These are phyloP conservation scores for Tenebrosternarchus preto DNA, from an alignment of 2,113 vertebrate genomes.

Conservation along the genomic window DNA sequence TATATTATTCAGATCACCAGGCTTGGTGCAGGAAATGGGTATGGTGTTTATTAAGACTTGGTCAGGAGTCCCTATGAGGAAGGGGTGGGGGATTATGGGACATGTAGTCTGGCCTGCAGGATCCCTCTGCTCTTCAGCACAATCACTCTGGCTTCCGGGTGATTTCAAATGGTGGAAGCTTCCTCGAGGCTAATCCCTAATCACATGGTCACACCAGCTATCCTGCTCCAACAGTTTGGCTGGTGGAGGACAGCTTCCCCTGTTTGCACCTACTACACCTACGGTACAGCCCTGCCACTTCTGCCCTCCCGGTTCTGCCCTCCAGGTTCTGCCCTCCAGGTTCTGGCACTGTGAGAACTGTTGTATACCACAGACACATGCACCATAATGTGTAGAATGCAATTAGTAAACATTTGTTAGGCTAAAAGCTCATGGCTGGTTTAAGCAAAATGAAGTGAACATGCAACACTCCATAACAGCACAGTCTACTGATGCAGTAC, in stretches of 20 bases:
- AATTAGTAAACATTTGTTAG: too few species aligned
- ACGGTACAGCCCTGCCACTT: neutral
- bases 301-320: too few species aligned
- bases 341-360: too few species aligned
- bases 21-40: conserved; percentile 41
- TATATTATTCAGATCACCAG: conserved; percentile 12
- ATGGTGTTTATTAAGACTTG: conserved; percentile 63
- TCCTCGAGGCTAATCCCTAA: conserved; percentile 60
- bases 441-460: too few species aligned
- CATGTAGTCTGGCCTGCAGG: conserved; percentile 53
- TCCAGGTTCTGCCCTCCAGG: too few species aligned
- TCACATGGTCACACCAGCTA: conserved; percentile 50
- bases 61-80: conserved; percentile 37
- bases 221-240: conserved; percentile 43
- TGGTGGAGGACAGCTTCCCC: neutral
- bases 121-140: conserved; percentile 41
- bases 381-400: too few species aligned
- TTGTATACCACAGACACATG: too few species aligned
- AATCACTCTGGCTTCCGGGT: conserved; percentile 52
- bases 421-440: too few species aligned
- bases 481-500: neutral
- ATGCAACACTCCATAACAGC: too few species aligned
- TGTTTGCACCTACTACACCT: neutral
- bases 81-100: conserved; percentile 45
- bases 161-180: conserved; percentile 67